Evolutionary conservation across 1,140 invertebrate species (phyloP), one percentile per base, ranked within the genome.

Genomic region (Anastrepha ludens): DNA sequence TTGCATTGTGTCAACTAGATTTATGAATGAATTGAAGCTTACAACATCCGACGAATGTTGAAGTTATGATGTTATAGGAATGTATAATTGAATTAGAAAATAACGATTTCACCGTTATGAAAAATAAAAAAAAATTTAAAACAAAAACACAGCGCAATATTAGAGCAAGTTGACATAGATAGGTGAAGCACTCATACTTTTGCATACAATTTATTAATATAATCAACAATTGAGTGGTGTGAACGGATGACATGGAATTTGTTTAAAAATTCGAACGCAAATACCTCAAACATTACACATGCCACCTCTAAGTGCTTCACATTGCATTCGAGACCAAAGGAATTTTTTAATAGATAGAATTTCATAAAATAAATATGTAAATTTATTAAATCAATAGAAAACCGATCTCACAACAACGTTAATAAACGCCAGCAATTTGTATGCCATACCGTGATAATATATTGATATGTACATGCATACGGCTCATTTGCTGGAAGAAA

Each of bases 311-410:
- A 5, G 67, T 74, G 41, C 41, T 74, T 74, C 41, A 74, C 13
- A 44, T 13, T 41, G 15, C 41, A 65, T 65, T n/a, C 64, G 39
- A 74, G 6, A 47, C 67, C 44, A 5, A 44, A 47, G 67, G 67
- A 74, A 74, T 74, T 74, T 47, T 41, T 74, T 74, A 44, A 44
- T 74, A 74, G 41, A 44, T 74, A 74, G 41, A 74, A 74, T 17
- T 74, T 41, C 41, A 44, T 8, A 74, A 47, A 74, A n/a, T 74
- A 55, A 11, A 55, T 55, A 74, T 74, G 41, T 74, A 8, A 74
- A 74, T 74, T 74, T 44, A 44, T 74, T 74, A 47, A 74, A 74
- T 74, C 39, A 74, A 74, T 41, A 47, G 67, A 47, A 47, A 74
- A 47, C 15, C 44, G 41, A 74, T 74, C 41, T 17, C 15, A 74